These are phyloP conservation scores for Psilopsiagon aymara DNA, from an alignment of 2,113 vertebrate genomes.

Conservation along the genomic window DNA sequence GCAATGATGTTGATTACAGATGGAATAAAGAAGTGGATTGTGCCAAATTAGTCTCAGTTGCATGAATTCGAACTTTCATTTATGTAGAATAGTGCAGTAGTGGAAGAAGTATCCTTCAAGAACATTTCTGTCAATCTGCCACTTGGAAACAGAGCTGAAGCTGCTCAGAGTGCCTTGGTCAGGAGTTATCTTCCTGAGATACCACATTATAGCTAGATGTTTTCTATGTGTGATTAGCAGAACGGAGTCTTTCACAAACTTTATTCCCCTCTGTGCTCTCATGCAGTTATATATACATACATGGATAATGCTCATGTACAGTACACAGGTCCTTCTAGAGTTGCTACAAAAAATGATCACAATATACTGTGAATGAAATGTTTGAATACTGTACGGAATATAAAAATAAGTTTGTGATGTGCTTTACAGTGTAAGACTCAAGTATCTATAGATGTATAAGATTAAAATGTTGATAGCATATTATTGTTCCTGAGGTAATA, in stretches of 20 bases:
- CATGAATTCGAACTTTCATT: neutral
- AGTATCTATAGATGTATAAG: neutral
- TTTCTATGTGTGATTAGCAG: neutral
- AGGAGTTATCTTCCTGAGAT: neutral
- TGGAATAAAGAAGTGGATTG: neutral
- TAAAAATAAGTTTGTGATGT: neutral
- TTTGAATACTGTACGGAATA: neutral
- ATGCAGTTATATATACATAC: neutral
- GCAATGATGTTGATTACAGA: neutral
- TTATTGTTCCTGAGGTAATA: neutral
- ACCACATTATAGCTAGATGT: accelerated
- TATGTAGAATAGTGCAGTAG: neutral
- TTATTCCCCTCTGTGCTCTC: neutral
- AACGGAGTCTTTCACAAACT: neutral
- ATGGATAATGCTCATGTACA: too few relatives aligned
- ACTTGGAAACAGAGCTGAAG: neutral
- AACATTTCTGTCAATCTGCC: neutral
- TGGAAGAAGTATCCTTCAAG: neutral
- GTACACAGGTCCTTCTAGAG: neutral
- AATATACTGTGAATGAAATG: accelerated
- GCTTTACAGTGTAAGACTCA: neutral
- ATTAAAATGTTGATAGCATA: neutral
- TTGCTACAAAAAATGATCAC: neutral
- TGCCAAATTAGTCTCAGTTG: neutral
- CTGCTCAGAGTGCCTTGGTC: neutral